Base-by-base conservation (phyloP, 2,113 vertebrate species). In the Eulacestoma nigropectus region DNA sequence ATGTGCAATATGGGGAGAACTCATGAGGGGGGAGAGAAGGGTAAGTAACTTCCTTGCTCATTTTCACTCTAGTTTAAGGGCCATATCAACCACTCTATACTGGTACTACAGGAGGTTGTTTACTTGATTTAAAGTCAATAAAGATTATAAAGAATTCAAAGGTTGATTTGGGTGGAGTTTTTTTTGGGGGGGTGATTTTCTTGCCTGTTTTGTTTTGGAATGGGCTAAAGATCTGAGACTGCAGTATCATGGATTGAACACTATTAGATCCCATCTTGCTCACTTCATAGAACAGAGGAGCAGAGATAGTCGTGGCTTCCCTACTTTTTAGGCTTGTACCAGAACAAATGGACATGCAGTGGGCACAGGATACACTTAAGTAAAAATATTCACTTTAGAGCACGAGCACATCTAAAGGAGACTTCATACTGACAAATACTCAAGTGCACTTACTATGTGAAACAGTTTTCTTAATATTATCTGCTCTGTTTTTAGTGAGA, bases 1-100 rank as follows among this genome's bases (percentile, higher is more conserved):
- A 29, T 0, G 12, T 10, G 17, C 17, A 4, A 39, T 14, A 21
- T 0, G 2, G 5, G 32, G 10, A 73, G 23, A 87, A 62, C 8
- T 10, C 16, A 19, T 4, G 6, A 57, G 27, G 32, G 49, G 22
- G 44, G 44, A 89, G 17, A 70, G 20, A 67, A 7, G 21, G 10
- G 68, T 32, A 52, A 86, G 33, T n/a, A 27, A 20, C 11, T 44
- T 37, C 49, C 37, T 41, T 27, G 6, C 59, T n/a, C 25, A 29
- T 8, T 44, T 84, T 64, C 22, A 16, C 30, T 33, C 46, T 29
- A 2, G 8, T 21, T 52, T 55, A 65, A 65, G 30, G n/a, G 16
- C 13, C 17, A 13, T 2, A 3, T 37, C 41, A 73, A 23, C 7
- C 10, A 8, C 10, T 22, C 49, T 29, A 22, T 6, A 27, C 9